Percentiles rank a stretch among this genome's conserved stretches.
Conservation (phyloP, 2,113 vertebrate species). For the Suricata suricatta region DNA sequence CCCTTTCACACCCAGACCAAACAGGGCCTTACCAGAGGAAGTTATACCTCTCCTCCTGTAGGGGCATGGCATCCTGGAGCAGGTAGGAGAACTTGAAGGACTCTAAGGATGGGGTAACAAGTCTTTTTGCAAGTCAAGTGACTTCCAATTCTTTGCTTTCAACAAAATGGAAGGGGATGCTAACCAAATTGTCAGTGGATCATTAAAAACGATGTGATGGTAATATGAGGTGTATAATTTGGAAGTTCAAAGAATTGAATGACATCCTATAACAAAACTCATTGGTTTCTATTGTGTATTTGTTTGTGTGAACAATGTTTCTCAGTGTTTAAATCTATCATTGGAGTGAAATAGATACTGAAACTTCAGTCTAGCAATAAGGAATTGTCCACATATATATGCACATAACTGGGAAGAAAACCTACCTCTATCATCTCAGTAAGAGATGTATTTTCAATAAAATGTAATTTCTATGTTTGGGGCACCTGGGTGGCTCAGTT, state of each 20-base stretch:
- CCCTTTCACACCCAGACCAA: not conserved
- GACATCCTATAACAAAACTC: conserved; percentile 5
- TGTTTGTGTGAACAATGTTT: not conserved
- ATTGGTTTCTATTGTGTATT: not conserved
- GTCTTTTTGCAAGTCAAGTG: not conserved
- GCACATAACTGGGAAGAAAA: not conserved
- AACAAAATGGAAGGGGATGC: not conserved
- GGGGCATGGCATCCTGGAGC: no score
- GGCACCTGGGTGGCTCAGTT: no score
- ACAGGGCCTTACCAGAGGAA: not conserved
- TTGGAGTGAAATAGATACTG: not conserved
- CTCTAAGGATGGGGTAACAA: not conserved
- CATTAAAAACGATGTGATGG: not conserved
- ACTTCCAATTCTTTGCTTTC: conserved; percentile 7
- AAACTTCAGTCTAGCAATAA: not conserved
- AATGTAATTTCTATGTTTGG: not conserved
- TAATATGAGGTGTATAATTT: conserved; percentile 6
- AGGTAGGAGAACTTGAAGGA: not conserved
- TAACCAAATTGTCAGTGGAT: not conserved
- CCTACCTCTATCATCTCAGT: not conserved
- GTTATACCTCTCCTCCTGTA: not conserved
- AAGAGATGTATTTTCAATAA: not conserved
- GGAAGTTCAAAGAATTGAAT: conserved; percentile 41
- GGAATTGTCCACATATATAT: not conserved
- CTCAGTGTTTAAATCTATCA: conserved; percentile 14